These are phyloP conservation scores for Hartigia nigra DNA, from an alignment of 2,888 invertebrate species.

Conservation along the genomic window DNA sequence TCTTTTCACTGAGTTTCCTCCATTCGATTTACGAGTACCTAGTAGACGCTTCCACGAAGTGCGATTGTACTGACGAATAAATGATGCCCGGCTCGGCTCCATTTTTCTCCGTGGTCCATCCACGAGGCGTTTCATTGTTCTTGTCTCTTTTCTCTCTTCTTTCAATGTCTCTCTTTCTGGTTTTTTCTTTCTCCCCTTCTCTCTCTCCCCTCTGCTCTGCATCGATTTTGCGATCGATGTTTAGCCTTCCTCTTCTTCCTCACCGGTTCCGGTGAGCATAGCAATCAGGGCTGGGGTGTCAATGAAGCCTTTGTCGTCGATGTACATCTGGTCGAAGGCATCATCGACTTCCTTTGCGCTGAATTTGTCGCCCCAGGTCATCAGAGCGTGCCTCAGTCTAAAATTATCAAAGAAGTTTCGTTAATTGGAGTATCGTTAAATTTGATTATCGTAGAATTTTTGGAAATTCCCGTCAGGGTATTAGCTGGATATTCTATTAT, in stretches of 20 bases:
- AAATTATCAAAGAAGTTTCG: constrained; percentile 29
- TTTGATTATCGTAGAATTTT: background rate
- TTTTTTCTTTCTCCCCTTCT: background rate
- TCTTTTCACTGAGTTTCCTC: background rate
- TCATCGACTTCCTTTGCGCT: constrained; percentile 88
- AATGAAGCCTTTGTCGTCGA: constrained; percentile 91
- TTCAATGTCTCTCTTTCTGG: background rate
- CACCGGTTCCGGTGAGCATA: constrained; percentile 88
- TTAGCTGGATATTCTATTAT: background rate
- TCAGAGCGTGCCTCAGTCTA: constrained; percentile 88
- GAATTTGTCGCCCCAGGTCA: constrained; percentile 96
- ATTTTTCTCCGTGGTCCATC: background rate
- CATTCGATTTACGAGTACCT: background rate
- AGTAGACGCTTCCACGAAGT: background rate
- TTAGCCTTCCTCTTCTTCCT: constrained; percentile 77
- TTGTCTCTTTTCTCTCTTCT: background rate
- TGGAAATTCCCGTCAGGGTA: background rate
- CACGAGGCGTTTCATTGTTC: background rate
- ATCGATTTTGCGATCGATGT: background rate
- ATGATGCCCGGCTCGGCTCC: background rate
- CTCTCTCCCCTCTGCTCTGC: background rate
- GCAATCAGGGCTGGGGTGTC: constrained; percentile 88
- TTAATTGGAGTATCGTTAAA: background rate
- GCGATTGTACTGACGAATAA: background rate
- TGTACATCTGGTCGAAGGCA: constrained; percentile 92